Conservation (phyloP, 2,113 vertebrate genomes). For the Pardalotus punctatus region DNA sequence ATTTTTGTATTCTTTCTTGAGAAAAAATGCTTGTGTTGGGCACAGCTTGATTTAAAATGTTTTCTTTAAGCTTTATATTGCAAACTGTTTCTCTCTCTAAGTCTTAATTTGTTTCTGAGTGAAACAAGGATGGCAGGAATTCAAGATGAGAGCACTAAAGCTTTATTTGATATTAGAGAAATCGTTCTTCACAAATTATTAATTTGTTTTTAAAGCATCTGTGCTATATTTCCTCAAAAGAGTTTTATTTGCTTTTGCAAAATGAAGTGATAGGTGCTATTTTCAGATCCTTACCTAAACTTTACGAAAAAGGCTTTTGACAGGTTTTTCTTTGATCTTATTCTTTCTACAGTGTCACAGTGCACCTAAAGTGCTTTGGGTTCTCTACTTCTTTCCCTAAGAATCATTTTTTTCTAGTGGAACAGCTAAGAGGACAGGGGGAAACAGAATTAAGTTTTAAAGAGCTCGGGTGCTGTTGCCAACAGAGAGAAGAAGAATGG, state of each 20-base stretch:
- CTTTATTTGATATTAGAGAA: background rate
- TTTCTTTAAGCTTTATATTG: background rate
- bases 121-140: background rate
- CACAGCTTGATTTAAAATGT: background rate
- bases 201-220: background rate
- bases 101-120: background rate
- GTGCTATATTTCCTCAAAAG: background rate
- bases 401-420: background rate
- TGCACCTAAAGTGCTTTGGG: background rate
- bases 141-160: background rate
- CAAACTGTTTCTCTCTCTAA: background rate
- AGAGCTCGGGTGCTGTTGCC: background rate
- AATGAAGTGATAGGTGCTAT: background rate
- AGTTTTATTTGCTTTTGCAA: background rate
- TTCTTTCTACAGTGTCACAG: background rate
- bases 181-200: background rate
- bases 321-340: background rate
- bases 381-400: background rate
- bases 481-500: background rate
- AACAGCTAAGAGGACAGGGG: background rate
- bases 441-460: background rate
- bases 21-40: background rate
- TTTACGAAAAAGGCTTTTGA: background rate
- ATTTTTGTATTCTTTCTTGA: background rate
- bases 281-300: background rate